Conservation (phyloP, 2,888 invertebrate genomes). For the Elysia crispata region DNA sequence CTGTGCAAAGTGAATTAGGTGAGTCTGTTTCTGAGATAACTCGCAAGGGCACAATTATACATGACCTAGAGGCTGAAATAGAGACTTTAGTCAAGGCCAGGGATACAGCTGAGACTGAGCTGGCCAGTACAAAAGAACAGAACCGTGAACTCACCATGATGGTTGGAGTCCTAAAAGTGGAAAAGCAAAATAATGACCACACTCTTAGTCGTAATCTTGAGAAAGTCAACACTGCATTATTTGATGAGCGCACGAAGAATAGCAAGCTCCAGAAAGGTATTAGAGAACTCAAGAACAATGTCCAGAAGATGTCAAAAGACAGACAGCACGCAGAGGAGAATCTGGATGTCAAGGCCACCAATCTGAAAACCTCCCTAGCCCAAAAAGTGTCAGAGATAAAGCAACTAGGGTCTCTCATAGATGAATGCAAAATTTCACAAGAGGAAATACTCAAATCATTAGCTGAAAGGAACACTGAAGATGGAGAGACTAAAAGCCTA, state of each 20-base stretch:
- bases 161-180: constrained; percentile 49
- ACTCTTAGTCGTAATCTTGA: constrained; percentile 52
- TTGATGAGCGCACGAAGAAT: constrained; percentile 52
- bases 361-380: constrained; percentile 35
- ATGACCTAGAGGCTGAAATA: constrained; percentile 45
- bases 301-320: constrained; percentile 50
- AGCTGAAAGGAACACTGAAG: constrained; percentile 10
- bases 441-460: constrained; percentile 22
- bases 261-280: constrained; percentile 51
- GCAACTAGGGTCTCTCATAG: constrained; percentile 12
- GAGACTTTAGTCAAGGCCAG: constrained; percentile 50
- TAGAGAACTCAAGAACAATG: constrained; percentile 50
- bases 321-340: constrained; percentile 45
- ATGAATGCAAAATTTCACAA: constrained; percentile 12
- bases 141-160: constrained; percentile 47
- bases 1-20: constrained; percentile 51
- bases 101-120: constrained; percentile 46
- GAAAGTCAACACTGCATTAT: constrained; percentile 51
- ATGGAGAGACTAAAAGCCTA: not conserved
- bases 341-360: constrained; percentile 33
- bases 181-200: constrained; percentile 53
- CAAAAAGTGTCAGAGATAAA: constrained; percentile 13
- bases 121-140: constrained; percentile 33
- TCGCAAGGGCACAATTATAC: constrained; percentile 47
- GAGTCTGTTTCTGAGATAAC: constrained; percentile 52